Evolutionary conservation across 2,888 invertebrate genomes (phyloP), one percentile per base, ranked within the genome.

Genomic region (Stenurella melanura): DNA sequence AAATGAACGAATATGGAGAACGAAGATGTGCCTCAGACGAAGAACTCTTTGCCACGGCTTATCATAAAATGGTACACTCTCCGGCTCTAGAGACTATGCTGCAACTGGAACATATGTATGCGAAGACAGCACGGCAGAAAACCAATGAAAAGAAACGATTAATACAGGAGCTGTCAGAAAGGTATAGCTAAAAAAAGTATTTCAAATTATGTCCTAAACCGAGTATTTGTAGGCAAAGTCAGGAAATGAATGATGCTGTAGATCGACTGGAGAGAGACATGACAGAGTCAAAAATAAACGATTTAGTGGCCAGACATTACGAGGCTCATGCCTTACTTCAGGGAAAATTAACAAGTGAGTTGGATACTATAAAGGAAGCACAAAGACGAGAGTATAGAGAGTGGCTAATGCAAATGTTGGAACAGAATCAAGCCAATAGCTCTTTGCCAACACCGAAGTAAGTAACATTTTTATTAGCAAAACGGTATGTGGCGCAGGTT

Each of bases 211-310:
- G 42, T 61, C 26, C 54, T 42, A 68, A 17, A 6, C n/a, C 26
- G 5, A 60, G 10, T 5, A 18, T 38, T 81, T 78, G 34, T 83
- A 95, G 95, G 71, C 97, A 97, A 91, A 95, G 95, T 57, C 93
- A 94, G 84, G 98, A 98, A 91, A 97, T 98, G 97, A 95, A 96
- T 82, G 91, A 93, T 57, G 96, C 96, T 71, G 93, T 98, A 61
- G 94, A 95, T 80, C 93, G 94, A 71, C 90, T 97, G 42, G 96
- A 96, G 66, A 90, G 92, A 57, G 93, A 93, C 7, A 95, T 94
- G 60, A 96, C 96, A 0, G 96, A 97, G 88, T 93, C 93, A 76
- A 93, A 97, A 85, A 97, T 98, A 71, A 98, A 97, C 88, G 93
- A 94, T 81, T 91, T 98, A 80, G 95, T 97, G 0, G 93, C 94